Percentiles rank a stretch among this genome's conserved stretches.
Evolutionary conservation across 1,140 invertebrate species (phyloP).

Genomic region (Temnothorax nylanderi): DNA sequence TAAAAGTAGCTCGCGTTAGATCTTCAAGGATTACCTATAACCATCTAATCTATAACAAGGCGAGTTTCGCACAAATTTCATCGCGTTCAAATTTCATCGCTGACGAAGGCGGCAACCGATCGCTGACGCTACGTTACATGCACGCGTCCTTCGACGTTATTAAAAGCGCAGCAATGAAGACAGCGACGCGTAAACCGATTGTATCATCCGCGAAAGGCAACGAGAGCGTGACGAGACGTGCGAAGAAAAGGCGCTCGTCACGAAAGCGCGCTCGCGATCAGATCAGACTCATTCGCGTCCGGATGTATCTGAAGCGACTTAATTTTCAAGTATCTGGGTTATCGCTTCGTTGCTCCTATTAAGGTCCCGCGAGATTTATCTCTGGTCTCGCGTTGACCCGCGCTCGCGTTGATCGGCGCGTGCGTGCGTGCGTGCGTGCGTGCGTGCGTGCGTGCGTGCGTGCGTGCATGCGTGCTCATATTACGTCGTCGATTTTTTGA

Average conservation of each 20-base stretch:
- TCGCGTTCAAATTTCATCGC: constrained; percentile 8
- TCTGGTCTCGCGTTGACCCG: constrained; percentile 69
- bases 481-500: constrained; percentile 20
- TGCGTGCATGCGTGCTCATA: not conserved
- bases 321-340: constrained; percentile 78
- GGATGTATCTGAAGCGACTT: constrained; percentile 22
- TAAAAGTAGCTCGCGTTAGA: not conserved
- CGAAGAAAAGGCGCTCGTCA: constrained; percentile 6
- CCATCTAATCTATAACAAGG: not conserved
- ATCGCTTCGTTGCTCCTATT: constrained; percentile 79
- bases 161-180: constrained; percentile 41
- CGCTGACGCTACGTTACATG: constrained; percentile 1
- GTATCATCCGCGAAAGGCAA: constrained; percentile 42
- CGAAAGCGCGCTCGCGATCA: not conserved
- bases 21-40: not conserved
- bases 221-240: not conserved
- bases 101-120: not conserved
- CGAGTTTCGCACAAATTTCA: not conserved
- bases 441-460: not conserved
- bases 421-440: constrained; percentile 13
- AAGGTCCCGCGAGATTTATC: constrained; percentile 78
- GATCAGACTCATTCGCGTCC: no score
- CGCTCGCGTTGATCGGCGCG: constrained; percentile 69
- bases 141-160: constrained; percentile 52
- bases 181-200: constrained; percentile 48